These are phyloP conservation scores for Pygmarrhopalites habei DNA, from an alignment of 1,140 invertebrate species.

Conservation along the genomic window DNA sequence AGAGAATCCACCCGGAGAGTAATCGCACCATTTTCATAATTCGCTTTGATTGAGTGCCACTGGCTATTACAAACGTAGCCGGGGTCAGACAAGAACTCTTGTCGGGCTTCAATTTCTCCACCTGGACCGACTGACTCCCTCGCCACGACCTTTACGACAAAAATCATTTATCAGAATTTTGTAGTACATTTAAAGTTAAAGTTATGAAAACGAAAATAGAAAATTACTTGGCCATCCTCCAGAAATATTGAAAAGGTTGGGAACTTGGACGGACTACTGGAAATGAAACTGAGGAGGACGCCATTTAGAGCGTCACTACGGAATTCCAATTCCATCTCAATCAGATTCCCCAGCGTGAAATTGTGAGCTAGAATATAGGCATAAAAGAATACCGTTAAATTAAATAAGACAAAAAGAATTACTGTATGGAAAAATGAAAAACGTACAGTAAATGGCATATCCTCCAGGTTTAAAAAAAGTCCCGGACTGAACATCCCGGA, in stretches of 20 bases:
- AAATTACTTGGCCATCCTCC: slow-evolving; percentile 59
- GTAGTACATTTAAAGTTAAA: slow-evolving; percentile 17
- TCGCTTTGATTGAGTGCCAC: slow-evolving; percentile 75
- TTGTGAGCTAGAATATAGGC: slow-evolving; percentile 56
- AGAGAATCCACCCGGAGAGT: slow-evolving; percentile 25
- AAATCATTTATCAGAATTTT: slow-evolving; percentile 16
- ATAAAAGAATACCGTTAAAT: too few species aligned
- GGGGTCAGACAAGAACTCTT: slow-evolving; percentile 6
- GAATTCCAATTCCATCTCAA: slow-evolving; percentile 74
- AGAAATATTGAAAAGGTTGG: slow-evolving; percentile 69
- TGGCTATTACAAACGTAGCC: slow-evolving; percentile 65
- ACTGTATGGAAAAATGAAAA: not conserved
- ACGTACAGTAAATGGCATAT: slow-evolving; percentile 71
- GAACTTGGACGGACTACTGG: slow-evolving; percentile 44
- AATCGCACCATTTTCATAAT: slow-evolving; percentile 54
- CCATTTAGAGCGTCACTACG: slow-evolving; percentile 72
- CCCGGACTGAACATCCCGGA: slow-evolving; percentile 72
- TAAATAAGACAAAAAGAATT: too few species aligned
- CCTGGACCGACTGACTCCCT: slow-evolving; percentile 17
- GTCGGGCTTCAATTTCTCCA: slow-evolving; percentile 19
- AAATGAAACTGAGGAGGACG: slow-evolving; percentile 59
- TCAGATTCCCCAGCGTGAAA: slow-evolving; percentile 58
- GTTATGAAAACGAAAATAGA: not conserved
- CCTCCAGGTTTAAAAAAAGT: slow-evolving; percentile 78
- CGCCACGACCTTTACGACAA: slow-evolving; percentile 27